Conservation (phyloP, 92 coral and sea anemone genomes). For the Epizoanthus scotinus region DNA sequence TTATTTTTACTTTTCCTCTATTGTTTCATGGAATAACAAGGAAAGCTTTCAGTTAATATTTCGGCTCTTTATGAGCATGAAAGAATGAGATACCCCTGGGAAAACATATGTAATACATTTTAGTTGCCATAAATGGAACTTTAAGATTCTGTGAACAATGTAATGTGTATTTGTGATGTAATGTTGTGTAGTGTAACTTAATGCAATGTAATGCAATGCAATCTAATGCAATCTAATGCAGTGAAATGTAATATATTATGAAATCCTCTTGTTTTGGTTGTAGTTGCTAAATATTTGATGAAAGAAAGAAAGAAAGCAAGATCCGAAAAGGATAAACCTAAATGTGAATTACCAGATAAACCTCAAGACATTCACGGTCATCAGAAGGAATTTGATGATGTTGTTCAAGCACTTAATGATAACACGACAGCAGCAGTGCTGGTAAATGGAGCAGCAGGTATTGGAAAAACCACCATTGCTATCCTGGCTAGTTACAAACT, state of each 20-base stretch:
- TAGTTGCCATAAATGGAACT: no score
- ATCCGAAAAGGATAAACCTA: not conserved
- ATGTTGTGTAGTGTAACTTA: no score
- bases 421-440: conserved; percentile 32
- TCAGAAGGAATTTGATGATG: conserved; percentile 11
- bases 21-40: no score
- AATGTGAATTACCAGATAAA: conserved; percentile 44
- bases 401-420: conserved; percentile 12
- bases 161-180: no score
- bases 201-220: no score
- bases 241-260: not conserved
- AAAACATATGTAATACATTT: no score
- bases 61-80: no score
- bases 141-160: no score
- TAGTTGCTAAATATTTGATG: not conserved
- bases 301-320: not conserved
- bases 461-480: conserved; percentile 46
- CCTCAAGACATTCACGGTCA: conserved; percentile 31
- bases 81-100: no score
- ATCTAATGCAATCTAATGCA: no score
- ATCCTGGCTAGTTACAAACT: conserved; percentile 34
- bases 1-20: no score
- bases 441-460: conserved; percentile 40
- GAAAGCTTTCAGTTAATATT: no score
- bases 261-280: not conserved